phyloP scores from a whole-genome alignment of 2,797 vertebrate genomes.

The Taeniopygia guttata region DNA sequence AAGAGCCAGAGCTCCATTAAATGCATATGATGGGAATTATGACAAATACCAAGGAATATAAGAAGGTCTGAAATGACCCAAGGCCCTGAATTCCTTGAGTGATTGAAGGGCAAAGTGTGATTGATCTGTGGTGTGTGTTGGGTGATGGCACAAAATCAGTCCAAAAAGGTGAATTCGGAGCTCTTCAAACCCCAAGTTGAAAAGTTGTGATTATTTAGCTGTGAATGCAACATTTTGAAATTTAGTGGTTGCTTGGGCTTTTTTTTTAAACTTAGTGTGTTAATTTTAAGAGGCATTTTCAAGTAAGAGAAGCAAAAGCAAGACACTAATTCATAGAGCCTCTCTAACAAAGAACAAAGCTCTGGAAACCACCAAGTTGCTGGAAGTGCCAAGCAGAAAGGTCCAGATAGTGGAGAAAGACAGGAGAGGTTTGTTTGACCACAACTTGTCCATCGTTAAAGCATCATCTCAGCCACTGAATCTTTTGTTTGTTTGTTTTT shows the following conservation, averaged over 20 bases:
- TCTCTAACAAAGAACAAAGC: not conserved
- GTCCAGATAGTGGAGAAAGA: not conserved
- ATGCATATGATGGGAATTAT: not conserved
- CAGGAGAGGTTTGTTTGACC: not conserved
- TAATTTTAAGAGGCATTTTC: not conserved
- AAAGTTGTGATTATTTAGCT: not conserved
- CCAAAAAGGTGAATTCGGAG: slow-evolving; percentile 15
- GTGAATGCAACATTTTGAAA: not conserved
- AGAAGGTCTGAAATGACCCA: not conserved
- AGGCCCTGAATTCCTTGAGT: not conserved
- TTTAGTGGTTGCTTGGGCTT: not conserved
- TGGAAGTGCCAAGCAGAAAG: not conserved
- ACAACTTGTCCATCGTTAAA: not conserved
- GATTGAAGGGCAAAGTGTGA: not conserved
- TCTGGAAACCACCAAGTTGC: not conserved
- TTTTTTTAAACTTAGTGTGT: not conserved
- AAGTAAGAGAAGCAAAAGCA: not conserved
- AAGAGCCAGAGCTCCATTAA: not conserved
- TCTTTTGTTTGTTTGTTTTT: too few species aligned
- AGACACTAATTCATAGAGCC: not conserved
- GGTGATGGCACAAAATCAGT: not conserved
- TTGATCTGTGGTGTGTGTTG: slow-evolving; percentile 12
- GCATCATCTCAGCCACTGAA: not conserved
- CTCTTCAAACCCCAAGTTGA: not conserved
- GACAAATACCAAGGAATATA: not conserved